phyloP scores from a whole-genome alignment of 2,113 vertebrate species.

The Madoqua kirkii region DNA sequence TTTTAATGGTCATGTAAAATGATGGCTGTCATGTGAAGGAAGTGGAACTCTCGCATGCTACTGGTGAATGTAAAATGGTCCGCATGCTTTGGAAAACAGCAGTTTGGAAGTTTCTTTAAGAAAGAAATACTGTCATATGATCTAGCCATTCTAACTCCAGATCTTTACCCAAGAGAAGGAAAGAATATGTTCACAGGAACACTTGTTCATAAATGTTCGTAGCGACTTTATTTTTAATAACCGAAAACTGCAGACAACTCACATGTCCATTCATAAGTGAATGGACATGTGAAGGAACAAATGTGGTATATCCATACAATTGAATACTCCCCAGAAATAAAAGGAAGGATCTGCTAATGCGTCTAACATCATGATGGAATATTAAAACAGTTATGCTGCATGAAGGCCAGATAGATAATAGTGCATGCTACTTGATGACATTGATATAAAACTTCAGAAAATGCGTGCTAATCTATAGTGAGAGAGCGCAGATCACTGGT shows the following conservation, averaged over 20 bases:
- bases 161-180: not conserved
- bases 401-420: not conserved
- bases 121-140: not conserved
- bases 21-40: not conserved
- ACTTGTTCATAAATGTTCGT: not conserved
- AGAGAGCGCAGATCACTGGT: not conserved
- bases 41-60: accelerated
- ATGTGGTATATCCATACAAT: not conserved
- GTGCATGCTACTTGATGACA: not conserved
- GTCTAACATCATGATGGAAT: not conserved
- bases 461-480: not conserved
- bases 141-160: not conserved
- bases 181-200: not conserved
- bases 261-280: not conserved
- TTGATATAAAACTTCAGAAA: not conserved
- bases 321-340: not conserved
- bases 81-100: not conserved
- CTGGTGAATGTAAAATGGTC: not conserved
- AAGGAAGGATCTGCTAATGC: not conserved
- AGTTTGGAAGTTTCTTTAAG: not conserved
- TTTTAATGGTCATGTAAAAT: not conserved
- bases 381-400: not conserved
- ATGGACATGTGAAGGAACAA: not conserved
- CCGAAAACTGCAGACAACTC: not conserved
- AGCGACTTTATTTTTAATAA: not conserved